A percentile compares a stretch with the other conserved stretches of the same genome.
Evolutionary conservation across 2,888 invertebrate species (phyloP).

Genomic region (Platycheirus albimanus): DNA sequence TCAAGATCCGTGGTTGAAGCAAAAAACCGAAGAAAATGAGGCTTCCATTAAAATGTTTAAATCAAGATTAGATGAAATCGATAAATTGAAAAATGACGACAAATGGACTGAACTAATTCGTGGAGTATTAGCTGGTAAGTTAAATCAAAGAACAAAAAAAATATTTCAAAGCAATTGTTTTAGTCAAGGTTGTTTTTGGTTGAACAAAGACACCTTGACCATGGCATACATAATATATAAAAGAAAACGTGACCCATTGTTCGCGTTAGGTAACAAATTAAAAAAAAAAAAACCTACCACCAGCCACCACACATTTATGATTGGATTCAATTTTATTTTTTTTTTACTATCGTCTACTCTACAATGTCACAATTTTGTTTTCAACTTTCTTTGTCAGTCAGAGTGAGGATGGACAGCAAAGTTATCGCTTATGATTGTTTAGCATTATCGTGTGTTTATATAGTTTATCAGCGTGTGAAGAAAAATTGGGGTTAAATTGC

Average conservation of each 20-base stretch:
- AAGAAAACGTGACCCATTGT: slow-evolving; percentile 22
- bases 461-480: slow-evolving; percentile 43
- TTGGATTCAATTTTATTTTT: background rate
- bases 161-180: background rate
- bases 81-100: slow-evolving; percentile 85
- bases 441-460: slow-evolving; percentile 34
- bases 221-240: slow-evolving; percentile 24
- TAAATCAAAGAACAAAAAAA: background rate
- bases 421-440: slow-evolving; percentile 27
- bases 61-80: slow-evolving; percentile 87
- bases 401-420: background rate
- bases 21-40: slow-evolving; percentile 94
- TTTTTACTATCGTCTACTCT: background rate
- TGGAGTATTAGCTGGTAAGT: slow-evolving; percentile 86
- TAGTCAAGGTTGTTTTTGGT: background rate
- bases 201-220: slow-evolving; percentile 20
- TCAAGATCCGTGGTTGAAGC: slow-evolving; percentile 92
- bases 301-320: slow-evolving; percentile 12
- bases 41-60: slow-evolving; percentile 89
- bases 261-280: background rate
- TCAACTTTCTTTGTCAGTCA: background rate
- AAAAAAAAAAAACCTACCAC: no score
- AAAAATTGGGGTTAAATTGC: slow-evolving; percentile 4
- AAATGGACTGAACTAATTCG: slow-evolving; percentile 87
- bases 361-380: slow-evolving; percentile 14